Evolutionary conservation across 2,797 vertebrate species (phyloP), one percentile per base, ranked within the genome.

Genomic region (Bradypodion ventrale): DNA sequence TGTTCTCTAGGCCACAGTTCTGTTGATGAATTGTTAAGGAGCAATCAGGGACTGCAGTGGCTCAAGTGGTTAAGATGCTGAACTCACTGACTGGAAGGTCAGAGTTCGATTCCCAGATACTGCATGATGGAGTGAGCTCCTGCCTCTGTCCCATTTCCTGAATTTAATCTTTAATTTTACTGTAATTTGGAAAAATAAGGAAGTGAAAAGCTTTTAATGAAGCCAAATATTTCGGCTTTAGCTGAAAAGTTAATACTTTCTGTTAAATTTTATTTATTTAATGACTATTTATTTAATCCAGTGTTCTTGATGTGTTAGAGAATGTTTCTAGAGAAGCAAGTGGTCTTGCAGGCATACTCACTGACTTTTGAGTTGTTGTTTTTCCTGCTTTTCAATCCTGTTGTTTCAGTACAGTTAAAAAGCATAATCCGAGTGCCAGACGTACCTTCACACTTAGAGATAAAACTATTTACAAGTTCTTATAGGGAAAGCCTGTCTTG

Each of bases 341-440:
- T 59, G 6, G 65, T 79, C 2, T 84, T 89, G 35, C 2, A 2
- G 0, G 60, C n/a, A 62, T 75, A 82, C 73, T 89, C 0, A 78
- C 0, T 66, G 35, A 40, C 35, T 60, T 66, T 70, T 35, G 0
- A 56, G 25, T 19, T 83, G 2, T 15, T n/a, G n/a, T n/a, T n/a
- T 35, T 3, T 59, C 84, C 81, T 78, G 0, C 40, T 23, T 12
- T 78, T 83, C 86, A 84, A 16, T 82, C 42, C 12, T 56, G 1
- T 82, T 13, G 9, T 87, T 90, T 46, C 37, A 77, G 25, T 9
- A 63, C 75, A 4, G 16, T 23, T 80, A 75, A 80, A 52, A 87
- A 89, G 59, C 2, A 62, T 23, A 10, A 78, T 1, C 42, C 1
- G 62, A 83, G 25, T 80, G 0, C 29, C n/a, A 69, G 15, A 73